Evolutionary conservation across 2,797 vertebrate species (phyloP).

Genomic region (Macrochelys suwanniensis): DNA sequence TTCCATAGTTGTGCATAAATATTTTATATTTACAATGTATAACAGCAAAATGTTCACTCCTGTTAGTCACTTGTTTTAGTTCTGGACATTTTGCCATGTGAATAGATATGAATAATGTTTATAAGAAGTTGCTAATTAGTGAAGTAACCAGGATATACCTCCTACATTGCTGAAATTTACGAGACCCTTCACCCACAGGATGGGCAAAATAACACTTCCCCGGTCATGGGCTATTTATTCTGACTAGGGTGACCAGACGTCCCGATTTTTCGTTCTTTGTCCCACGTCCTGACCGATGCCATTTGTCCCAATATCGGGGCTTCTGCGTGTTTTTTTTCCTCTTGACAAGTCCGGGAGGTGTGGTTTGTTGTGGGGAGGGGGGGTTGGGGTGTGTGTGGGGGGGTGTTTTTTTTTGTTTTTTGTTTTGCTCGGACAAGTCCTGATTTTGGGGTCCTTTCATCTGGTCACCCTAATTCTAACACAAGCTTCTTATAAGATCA

Average conservation of each 20-base stretch:
- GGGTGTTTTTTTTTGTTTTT: too few species aligned
- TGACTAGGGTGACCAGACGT: too few species aligned
- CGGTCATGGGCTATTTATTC: background rate
- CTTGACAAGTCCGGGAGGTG: too few species aligned
- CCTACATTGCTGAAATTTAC: background rate
- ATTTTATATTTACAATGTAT: conserved; percentile 46
- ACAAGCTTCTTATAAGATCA: background rate
- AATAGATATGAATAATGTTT: conserved; percentile 48
- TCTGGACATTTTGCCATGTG: conserved; percentile 45
- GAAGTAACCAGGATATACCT: conserved; percentile 8
- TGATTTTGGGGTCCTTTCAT: too few species aligned
- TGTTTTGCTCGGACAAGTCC: too few species aligned
- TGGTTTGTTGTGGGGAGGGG: too few species aligned
- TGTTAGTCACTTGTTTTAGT: conserved; percentile 21
- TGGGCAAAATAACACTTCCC: background rate
- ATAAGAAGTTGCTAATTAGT: conserved; percentile 57
- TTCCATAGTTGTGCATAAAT: conserved; percentile 24
- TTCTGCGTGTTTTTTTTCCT: too few species aligned
- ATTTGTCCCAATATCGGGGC: too few species aligned
- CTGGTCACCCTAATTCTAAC: too few species aligned
- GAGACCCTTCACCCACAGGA: background rate
- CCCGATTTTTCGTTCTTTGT: too few species aligned
- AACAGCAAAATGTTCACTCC: conserved; percentile 10
- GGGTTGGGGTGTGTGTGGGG: too few species aligned
- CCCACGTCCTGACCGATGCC: too few species aligned